Evolutionary conservation across 2,888 invertebrate species (phyloP).

Genomic region (Netelia inedita): DNA sequence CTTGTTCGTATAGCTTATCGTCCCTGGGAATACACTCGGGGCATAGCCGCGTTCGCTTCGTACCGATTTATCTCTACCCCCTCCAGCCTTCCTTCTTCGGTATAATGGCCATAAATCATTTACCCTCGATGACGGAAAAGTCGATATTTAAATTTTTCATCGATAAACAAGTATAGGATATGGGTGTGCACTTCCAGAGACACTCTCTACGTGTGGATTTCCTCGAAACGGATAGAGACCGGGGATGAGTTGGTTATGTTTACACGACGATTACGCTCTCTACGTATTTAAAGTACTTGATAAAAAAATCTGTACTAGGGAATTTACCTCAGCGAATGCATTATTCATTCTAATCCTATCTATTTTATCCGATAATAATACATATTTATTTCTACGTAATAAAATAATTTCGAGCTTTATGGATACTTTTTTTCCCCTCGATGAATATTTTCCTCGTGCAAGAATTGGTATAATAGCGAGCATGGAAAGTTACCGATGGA

Average conservation of each 20-base stretch:
- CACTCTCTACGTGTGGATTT: neutral
- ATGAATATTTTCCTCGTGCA: conserved; percentile 28
- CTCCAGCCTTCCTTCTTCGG: conserved; percentile 37
- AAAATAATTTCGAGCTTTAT: conserved; percentile 11
- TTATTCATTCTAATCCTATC: neutral
- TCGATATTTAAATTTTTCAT: conserved; percentile 63
- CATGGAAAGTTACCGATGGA: conserved; percentile 77
- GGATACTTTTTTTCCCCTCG: conserved; percentile 8
- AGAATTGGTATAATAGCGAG: conserved; percentile 49
- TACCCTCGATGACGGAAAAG: conserved; percentile 64
- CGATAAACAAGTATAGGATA: conserved; percentile 40
- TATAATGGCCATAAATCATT: conserved; percentile 62
- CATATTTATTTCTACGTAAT: neutral
- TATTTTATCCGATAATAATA: neutral
- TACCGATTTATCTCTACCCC: conserved; percentile 56
- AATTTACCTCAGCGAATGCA: neutral
- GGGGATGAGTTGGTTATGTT: neutral
- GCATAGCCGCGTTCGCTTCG: conserved; percentile 45
- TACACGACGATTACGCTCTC: neutral
- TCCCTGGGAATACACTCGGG: conserved; percentile 60
- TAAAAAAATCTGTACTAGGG: neutral
- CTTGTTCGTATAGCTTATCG: conserved; percentile 63
- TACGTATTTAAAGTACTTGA: neutral
- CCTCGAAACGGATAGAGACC: neutral
- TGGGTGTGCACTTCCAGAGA: neutral